Conservation (phyloP, 1,140 invertebrate genomes). For the Colletes gigas region DNA sequence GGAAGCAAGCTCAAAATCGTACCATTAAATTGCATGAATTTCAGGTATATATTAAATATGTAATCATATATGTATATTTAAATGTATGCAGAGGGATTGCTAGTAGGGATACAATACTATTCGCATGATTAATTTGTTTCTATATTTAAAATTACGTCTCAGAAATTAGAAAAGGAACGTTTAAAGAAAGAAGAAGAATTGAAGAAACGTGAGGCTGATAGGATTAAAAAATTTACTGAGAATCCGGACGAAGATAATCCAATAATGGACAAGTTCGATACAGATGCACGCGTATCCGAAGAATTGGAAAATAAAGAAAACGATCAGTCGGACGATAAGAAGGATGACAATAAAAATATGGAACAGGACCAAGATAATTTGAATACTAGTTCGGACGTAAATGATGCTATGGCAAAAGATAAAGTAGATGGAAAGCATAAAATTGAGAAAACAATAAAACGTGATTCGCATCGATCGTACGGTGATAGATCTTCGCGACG, state of each 20-base stretch:
- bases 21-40: constrained; percentile 91
- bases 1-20: constrained; percentile 91
- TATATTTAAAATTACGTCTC: constrained; percentile 43
- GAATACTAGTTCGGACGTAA: constrained; percentile 53
- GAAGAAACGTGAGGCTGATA: constrained; percentile 82
- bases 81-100: not conserved
- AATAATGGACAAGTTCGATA: constrained; percentile 55
- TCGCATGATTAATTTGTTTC: constrained; percentile 20
- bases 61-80: constrained; percentile 22
- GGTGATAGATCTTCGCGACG: constrained; percentile 62
- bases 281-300: constrained; percentile 28
- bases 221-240: constrained; percentile 82
- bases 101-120: constrained; percentile 9
- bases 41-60: constrained; percentile 81
- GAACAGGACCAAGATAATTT: constrained; percentile 57
- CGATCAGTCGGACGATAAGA: constrained; percentile 52
- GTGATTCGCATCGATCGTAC: constrained; percentile 61
- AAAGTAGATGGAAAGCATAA: constrained; percentile 66
- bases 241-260: constrained; percentile 72
- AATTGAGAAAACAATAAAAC: constrained; percentile 62
- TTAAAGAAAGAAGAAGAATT: constrained; percentile 84
- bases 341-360: constrained; percentile 55
- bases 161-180: constrained; percentile 85
- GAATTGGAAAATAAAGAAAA: constrained; percentile 63
- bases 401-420: constrained; percentile 53